Evolutionary conservation across 2,113 vertebrate genomes (phyloP).

Genomic region (Trichechus manatus): DNA sequence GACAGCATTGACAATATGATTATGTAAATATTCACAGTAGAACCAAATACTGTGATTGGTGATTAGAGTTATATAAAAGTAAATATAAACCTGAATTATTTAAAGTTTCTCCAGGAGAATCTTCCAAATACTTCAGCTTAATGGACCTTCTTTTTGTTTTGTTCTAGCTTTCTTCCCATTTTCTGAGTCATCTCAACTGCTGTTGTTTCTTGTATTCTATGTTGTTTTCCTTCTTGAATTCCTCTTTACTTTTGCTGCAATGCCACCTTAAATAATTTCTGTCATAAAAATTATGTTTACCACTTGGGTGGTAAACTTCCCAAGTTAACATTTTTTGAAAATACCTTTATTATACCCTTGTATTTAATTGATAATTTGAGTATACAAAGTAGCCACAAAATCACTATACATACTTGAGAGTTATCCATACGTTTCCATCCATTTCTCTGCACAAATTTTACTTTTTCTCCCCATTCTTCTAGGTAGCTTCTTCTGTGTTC

Average conservation of each 20-base stretch:
- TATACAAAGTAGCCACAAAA: background rate
- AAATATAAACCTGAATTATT: background rate
- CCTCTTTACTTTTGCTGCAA: background rate
- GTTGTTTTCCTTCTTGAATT: background rate
- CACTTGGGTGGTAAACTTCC: background rate
- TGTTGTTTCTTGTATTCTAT: background rate
- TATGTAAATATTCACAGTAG: background rate
- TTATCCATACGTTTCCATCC: background rate
- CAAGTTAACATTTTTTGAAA: background rate
- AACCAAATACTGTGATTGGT: background rate
- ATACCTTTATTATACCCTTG: background rate
- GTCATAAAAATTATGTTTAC: background rate
- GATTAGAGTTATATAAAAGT: conserved; percentile 1
- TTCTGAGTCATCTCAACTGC: conserved; percentile 21
- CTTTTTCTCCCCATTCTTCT: background rate
- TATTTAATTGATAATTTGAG: background rate
- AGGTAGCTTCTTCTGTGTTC: background rate
- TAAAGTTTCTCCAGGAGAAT: background rate
- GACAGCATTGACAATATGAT: background rate
- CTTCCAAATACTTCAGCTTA: background rate
- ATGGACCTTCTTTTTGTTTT: background rate
- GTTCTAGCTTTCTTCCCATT: background rate
- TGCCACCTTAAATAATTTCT: conserved; percentile 6
- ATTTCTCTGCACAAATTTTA: conserved; percentile 1
- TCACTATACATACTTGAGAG: background rate